phyloP scores from a whole-genome alignment of 1,140 invertebrate genomes.

The Macrotrachela quadricornifera region DNA sequence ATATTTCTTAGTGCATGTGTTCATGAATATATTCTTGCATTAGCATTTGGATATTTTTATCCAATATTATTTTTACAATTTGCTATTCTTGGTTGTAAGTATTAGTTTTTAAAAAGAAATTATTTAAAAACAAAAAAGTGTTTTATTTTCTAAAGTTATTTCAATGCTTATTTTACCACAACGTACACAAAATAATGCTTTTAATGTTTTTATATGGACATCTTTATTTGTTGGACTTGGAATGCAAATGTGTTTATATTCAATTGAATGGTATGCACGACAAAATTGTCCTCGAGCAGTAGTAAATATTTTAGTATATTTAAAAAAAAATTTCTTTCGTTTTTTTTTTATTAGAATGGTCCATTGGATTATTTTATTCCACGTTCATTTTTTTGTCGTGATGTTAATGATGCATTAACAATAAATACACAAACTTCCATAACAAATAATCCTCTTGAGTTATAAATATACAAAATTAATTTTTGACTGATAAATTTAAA shows the following conservation, averaged over 20 bases:
- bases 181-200: slow-evolving; percentile 17
- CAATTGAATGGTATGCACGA: slow-evolving; percentile 61
- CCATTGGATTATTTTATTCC: no score
- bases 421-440: no score
- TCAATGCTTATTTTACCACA: no score
- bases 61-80: slow-evolving; percentile 50
- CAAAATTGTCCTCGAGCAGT: slow-evolving; percentile 43
- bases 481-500: no score
- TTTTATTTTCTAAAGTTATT: no score
- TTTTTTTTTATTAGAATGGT: no score
- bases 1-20: slow-evolving; percentile 45
- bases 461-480: no score
- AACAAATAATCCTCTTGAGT: no score
- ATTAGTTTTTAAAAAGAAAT: neutral
- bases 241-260: slow-evolving; percentile 49
- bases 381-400: no score
- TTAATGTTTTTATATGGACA: slow-evolving; percentile 62
- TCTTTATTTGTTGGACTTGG: slow-evolving; percentile 52
- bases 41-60: slow-evolving; percentile 59
- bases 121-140: no score
- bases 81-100: slow-evolving; percentile 30
- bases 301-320: neutral
- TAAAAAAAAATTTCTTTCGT: no score
- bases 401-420: no score
- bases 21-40: slow-evolving; percentile 60